Evolutionary conservation across 2,797 vertebrate genomes (phyloP).

Genomic region (Enteromius unitaeniatus): DNA sequence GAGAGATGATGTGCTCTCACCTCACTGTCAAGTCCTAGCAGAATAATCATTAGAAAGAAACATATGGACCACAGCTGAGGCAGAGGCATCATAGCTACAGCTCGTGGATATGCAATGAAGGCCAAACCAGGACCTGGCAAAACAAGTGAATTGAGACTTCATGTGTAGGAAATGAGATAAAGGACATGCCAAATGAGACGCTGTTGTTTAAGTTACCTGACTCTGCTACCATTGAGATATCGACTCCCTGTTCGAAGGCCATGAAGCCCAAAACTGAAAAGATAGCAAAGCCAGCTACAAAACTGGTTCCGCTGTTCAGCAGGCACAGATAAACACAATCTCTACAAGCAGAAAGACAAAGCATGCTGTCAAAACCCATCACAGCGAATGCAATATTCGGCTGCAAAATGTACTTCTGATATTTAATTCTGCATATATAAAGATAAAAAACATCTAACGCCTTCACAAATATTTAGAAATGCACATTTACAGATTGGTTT

Average conservation of each 20-base stretch:
- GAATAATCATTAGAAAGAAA: slow-evolving; percentile 84
- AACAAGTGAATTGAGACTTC: neutral
- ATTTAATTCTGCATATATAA: neutral
- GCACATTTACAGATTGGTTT: neutral
- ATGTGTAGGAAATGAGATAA: neutral
- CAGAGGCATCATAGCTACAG: slow-evolving; percentile 83
- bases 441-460: neutral
- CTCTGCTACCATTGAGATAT: slow-evolving; percentile 81
- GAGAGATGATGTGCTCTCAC: slow-evolving; percentile 57
- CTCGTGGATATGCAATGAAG: slow-evolving; percentile 83
- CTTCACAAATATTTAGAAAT: neutral
- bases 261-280: slow-evolving; percentile 85
- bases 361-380: neutral
- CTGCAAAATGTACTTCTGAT: neutral
- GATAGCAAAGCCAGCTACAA: slow-evolving; percentile 84
- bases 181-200: neutral
- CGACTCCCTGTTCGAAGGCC: slow-evolving; percentile 79
- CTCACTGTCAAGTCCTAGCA: slow-evolving; percentile 83
- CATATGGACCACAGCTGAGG: slow-evolving; percentile 81
- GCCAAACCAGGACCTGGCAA: slow-evolving; percentile 81
- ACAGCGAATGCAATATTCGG: neutral
- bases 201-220: slow-evolving; percentile 71
- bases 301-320: slow-evolving; percentile 83
- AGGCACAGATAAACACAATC: slow-evolving; percentile 81
- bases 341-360: slow-evolving; percentile 64